phyloP scores from a whole-genome alignment of 2,113 vertebrate genomes.

The Macquaria australasica region DNA sequence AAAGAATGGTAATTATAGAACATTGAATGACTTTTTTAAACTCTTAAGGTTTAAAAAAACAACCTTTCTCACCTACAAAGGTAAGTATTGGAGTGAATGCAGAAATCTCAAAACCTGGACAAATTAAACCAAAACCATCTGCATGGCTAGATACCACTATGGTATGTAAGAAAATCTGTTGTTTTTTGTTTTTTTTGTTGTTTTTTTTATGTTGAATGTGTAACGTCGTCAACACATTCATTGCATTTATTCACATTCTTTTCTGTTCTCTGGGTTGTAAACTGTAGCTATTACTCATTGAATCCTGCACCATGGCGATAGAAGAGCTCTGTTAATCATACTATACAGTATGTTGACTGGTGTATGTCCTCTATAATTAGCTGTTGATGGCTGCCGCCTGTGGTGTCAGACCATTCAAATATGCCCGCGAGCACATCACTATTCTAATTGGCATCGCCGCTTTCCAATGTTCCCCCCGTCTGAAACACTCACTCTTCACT shows the following conservation, averaged over 20 bases:
- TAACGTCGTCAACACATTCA: not conserved
- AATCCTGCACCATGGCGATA: constrained; percentile 10
- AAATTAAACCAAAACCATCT: not conserved
- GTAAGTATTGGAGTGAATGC: no score
- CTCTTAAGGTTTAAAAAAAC: not conserved
- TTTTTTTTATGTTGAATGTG: not conserved
- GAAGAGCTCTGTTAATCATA: constrained; percentile 26
- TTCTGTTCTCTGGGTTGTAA: not conserved
- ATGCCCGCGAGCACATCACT: constrained; percentile 4
- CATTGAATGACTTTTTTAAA: not conserved
- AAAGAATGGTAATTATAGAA: not conserved
- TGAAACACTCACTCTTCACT: not conserved
- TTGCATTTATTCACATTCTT: not conserved
- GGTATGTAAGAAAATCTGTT: not conserved
- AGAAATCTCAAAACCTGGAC: not conserved
- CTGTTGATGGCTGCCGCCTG: constrained; percentile 29
- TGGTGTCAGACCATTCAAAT: constrained; percentile 42
- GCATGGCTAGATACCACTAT: not conserved
- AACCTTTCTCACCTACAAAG: not conserved
- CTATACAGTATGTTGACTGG: constrained; percentile 21
- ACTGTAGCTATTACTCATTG: not conserved
- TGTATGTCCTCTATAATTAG: constrained; percentile 53
- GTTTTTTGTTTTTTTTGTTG: no score
- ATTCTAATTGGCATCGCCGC: constrained; percentile 36
- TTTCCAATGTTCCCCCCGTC: constrained; percentile 3